Conservation (phyloP, 2,113 vertebrate genomes). For the Microtus pennsylvanicus region DNA sequence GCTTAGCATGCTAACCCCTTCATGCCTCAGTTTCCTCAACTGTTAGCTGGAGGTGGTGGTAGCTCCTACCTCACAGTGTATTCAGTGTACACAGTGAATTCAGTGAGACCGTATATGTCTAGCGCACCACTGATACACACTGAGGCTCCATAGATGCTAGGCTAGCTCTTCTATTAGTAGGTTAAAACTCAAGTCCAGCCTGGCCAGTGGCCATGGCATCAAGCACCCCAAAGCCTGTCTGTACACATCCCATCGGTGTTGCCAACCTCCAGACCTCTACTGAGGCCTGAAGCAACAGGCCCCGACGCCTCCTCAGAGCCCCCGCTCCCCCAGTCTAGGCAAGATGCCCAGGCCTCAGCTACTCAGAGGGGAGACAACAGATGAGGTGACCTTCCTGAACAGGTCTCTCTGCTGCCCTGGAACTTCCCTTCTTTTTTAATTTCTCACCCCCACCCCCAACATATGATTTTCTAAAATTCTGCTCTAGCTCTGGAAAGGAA, state of each 20-base stretch:
- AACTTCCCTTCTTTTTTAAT: not conserved
- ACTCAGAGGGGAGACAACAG: not conserved
- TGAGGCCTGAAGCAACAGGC: not conserved
- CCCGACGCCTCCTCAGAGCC: not conserved
- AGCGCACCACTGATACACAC: not conserved
- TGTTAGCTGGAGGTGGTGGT: not conserved
- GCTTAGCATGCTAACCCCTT: not conserved
- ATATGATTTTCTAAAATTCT: slow-evolving; percentile 1
- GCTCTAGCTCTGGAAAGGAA: slow-evolving; percentile 15
- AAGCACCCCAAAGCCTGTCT: not conserved
- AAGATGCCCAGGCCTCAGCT: not conserved
- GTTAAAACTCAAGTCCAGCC: not conserved
- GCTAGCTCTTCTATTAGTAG: not conserved
- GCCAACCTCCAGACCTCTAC: not conserved
- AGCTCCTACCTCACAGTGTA: not conserved
- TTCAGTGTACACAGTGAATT: too few relatives aligned
- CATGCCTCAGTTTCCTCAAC: not conserved
- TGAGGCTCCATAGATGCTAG: not conserved
- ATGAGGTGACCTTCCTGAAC: not conserved
- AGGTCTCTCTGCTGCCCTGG: not conserved
- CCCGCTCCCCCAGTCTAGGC: not conserved
- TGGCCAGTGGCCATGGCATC: not conserved
- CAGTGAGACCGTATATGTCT: not conserved
- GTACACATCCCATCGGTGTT: too few relatives aligned
- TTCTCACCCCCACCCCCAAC: not conserved